Evolutionary conservation across 2,797 vertebrate genomes (phyloP).

Genomic region (Carcharodon carcharias): DNA sequence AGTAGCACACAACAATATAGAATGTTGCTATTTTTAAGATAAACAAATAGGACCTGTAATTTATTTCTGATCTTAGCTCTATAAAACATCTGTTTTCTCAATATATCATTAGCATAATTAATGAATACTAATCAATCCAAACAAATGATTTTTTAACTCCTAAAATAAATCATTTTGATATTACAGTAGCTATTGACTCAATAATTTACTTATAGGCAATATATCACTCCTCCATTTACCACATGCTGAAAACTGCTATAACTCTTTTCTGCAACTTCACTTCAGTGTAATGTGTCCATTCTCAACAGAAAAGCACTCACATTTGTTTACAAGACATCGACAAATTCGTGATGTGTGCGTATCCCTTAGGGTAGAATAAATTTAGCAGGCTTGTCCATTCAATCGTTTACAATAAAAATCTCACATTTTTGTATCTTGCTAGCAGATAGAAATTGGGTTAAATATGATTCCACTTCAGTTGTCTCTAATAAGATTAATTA

Average conservation of each 20-base stretch:
- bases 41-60: conserved; percentile 64
- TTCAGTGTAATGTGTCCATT: conserved; percentile 23
- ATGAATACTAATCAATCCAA: conserved; percentile 73
- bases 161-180: conserved; percentile 70
- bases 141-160: conserved; percentile 71
- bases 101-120: conserved; percentile 75
- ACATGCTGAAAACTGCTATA: conserved; percentile 37
- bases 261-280: conserved; percentile 38
- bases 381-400: conserved; percentile 32
- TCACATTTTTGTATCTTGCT: conserved; percentile 26
- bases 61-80: conserved; percentile 61
- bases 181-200: conserved; percentile 54
- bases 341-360: conserved; percentile 33
- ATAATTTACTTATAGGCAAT: conserved; percentile 56
- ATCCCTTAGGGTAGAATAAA: conserved; percentile 37
- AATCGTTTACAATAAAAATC: conserved; percentile 34
- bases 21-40: conserved; percentile 64
- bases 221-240: conserved; percentile 54
- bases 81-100: conserved; percentile 75
- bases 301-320: conserved; percentile 31
- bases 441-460: conserved; percentile 10
- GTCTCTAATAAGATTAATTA: background rate
- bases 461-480: conserved; percentile 23
- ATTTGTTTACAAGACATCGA: conserved; percentile 33
- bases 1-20: background rate